phyloP scores from a whole-genome alignment of 2,797 vertebrate genomes.

The Crenichthys baileyi region DNA sequence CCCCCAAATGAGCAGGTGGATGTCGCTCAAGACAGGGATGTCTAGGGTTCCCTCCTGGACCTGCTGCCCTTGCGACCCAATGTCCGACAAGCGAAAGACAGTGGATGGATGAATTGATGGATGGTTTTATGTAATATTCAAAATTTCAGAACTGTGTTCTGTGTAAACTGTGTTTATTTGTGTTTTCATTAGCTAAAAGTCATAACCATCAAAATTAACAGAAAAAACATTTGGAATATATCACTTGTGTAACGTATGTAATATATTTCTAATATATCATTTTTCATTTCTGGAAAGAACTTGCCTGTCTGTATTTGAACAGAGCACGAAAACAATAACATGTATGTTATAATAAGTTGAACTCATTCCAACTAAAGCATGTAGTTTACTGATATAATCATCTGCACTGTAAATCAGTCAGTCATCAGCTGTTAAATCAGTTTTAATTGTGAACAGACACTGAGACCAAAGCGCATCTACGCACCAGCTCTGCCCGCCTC shows the following conservation, averaged over 20 bases:
- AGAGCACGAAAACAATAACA: neutral
- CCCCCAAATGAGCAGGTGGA: too few species aligned
- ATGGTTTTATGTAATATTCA: neutral
- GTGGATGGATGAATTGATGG: too few species aligned
- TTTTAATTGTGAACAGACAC: conserved; percentile 41
- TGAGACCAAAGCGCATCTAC: conserved; percentile 62
- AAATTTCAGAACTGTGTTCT: neutral
- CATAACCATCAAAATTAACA: neutral
- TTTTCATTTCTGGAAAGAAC: neutral
- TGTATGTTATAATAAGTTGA: neutral
- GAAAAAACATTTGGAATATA: neutral
- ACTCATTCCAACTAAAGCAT: neutral
- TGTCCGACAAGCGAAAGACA: too few species aligned
- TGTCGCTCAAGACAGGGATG: too few species aligned
- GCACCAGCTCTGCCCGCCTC: conserved; percentile 76
- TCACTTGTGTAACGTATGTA: neutral
- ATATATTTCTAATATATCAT: neutral
- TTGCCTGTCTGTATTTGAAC: too few species aligned
- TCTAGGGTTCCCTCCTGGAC: too few species aligned
- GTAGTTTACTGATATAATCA: conserved; percentile 3
- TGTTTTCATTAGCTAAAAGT: neutral
- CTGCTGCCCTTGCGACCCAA: too few species aligned
- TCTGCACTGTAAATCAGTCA: conserved; percentile 3
- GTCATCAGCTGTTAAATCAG: neutral
- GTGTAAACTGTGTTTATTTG: too few species aligned